Base-by-base conservation (phyloP, 2,113 vertebrate genomes). In the Aviceda subcristata region DNA sequence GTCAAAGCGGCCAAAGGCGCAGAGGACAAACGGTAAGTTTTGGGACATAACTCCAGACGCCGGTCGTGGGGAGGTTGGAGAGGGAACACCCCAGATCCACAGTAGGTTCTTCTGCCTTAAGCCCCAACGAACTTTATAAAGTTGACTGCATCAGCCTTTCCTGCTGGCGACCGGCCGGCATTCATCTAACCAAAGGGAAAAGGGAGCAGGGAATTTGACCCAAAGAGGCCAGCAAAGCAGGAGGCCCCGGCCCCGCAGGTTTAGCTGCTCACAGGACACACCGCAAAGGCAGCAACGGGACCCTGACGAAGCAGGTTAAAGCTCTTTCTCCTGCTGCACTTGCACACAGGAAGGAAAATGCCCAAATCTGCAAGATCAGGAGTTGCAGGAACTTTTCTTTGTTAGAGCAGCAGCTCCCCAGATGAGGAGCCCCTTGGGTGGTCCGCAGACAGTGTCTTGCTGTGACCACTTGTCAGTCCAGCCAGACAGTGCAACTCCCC, bases 341-440 rank as follows among this genome's bases (percentile, higher is more conserved):
- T 95, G 81, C 45, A 77, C 71, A 87, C 57, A 82, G 95, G 3
- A 83, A 88, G 72, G 43, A 55, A 95, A 96, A 93, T 66, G 59
- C 14, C 62, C 69, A 91, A 73, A 80, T 90, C 29, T 46, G 77
- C 34, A 39, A 46, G 91, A 82, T 45, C 45, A 88, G 51, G 75
- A 96, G 71, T 92, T 88, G 77, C 26, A 9, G 23, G 87, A 80
- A 3, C 45, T 73, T 57, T 64, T 81, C 62, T 88, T 95, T 93
- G 84, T 94, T 63, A 92, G 57, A 94, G 55, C 41, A 94, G 86
- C 64, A 41, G 68, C 86, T 90, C 68, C 75, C 30, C 27, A 76
- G 71, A 75, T 74, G 83, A 94, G 91, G 69, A 93, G 57, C 78
- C 90, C 90, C 88, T 93, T 88, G 76, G 23, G 72, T 90, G 93